Conservation (phyloP, 1,140 invertebrate genomes). For the Leptopilina boulardi region DNA sequence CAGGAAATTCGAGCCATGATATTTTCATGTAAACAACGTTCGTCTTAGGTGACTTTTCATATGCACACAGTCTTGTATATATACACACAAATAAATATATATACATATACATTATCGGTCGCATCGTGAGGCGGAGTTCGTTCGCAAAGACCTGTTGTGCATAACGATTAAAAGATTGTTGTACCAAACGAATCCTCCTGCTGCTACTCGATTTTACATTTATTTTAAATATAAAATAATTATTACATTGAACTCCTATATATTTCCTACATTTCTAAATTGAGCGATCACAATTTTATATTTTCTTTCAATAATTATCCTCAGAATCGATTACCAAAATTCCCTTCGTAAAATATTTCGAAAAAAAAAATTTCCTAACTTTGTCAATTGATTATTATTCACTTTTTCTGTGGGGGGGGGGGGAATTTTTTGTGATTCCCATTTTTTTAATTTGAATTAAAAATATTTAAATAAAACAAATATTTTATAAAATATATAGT, state of each 20-base stretch:
- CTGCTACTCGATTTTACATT: neutral
- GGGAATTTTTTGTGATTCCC: too few species aligned
- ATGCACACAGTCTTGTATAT: slow-evolving; percentile 45
- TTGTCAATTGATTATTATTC: too few species aligned
- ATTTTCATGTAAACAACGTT: slow-evolving; percentile 55
- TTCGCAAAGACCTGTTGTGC: slow-evolving; percentile 49
- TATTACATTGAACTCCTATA: slow-evolving; percentile 19
- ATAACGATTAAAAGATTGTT: slow-evolving; percentile 55
- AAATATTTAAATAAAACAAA: too few species aligned
- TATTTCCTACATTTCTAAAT: neutral
- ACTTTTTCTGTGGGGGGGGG: too few species aligned
- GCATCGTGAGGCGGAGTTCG: slow-evolving; percentile 55
- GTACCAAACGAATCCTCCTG: slow-evolving; percentile 35
- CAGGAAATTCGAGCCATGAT: slow-evolving; percentile 55
- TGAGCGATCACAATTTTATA: neutral
- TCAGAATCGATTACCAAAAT: too few species aligned
- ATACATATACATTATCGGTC: slow-evolving; percentile 42
- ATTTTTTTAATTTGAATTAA: too few species aligned
- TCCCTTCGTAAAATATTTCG: too few species aligned
- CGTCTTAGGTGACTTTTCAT: slow-evolving; percentile 46
- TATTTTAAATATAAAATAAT: slow-evolving; percentile 23
- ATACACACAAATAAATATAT: too few species aligned
- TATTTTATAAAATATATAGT: too few species aligned
- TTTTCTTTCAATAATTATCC: neutral
- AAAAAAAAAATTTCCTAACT: too few species aligned